A percentile compares a stretch with the other conserved stretches of the same genome.
These are phyloP conservation scores for Poeciliopsis presidionis DNA, from an alignment of 2,797 vertebrate genomes.

Conservation along the genomic window DNA sequence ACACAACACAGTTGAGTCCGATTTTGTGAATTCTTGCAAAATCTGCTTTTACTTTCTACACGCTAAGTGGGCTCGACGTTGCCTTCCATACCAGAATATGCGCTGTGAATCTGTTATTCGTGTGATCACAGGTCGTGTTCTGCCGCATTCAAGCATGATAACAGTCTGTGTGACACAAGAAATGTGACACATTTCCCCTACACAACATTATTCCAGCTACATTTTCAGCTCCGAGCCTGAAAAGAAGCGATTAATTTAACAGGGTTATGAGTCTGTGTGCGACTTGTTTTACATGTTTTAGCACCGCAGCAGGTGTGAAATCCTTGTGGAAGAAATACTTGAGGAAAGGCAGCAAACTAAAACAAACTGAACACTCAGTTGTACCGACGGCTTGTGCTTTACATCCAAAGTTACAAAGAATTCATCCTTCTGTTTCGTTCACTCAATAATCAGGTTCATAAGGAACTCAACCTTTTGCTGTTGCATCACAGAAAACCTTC, in stretches of 20 bases:
- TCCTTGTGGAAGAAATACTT: constrained; percentile 30
- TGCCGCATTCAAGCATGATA: constrained; percentile 50
- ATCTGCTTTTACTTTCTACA: constrained; percentile 32
- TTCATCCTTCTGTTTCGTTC: background rate
- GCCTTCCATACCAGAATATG: constrained; percentile 29
- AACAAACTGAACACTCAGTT: constrained; percentile 28
- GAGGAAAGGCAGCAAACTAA: constrained; percentile 31
- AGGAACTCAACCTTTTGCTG: background rate
- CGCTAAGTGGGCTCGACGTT: constrained; percentile 13
- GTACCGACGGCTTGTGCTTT: background rate
- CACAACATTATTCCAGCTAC: constrained; percentile 34
- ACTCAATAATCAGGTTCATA: background rate
- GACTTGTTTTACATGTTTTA: constrained; percentile 48
- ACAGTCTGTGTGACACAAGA: constrained; percentile 32
- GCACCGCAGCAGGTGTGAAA: constrained; percentile 54
- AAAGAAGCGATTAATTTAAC: constrained; percentile 34
- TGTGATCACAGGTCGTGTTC: constrained; percentile 53
- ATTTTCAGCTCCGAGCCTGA: constrained; percentile 40
- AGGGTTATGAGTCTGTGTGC: constrained; percentile 18
- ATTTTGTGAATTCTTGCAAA: constrained; percentile 34
- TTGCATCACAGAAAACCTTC: constrained; percentile 1
- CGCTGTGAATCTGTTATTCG: constrained; percentile 34
- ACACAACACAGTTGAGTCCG: constrained; percentile 15
- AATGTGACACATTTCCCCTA: constrained; percentile 52
- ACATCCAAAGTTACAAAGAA: background rate